Evolutionary conservation across 2,888 invertebrate species (phyloP), one percentile per base, ranked within the genome.

Genomic region (Flexamia atlantica): DNA sequence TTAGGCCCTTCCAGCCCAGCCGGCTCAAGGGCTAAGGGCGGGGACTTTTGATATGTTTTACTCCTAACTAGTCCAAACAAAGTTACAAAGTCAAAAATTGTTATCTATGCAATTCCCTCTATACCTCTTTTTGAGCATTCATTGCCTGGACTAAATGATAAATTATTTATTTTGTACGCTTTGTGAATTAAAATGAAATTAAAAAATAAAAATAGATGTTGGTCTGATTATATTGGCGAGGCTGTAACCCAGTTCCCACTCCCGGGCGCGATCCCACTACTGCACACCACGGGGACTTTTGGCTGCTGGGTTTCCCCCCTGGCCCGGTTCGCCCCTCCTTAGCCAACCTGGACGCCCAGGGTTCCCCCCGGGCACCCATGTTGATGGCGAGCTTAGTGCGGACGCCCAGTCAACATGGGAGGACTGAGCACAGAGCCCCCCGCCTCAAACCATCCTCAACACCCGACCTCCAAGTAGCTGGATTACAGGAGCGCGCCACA

Each of bases 231-330:
- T 95, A 91, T 96, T 93, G 93, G 93, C 92, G 93, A 92, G 96
- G 97, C 97, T 97, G 95, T 92, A 5, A 93, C 93, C 95, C 92
- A 93, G 93, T 95, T 94, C 53, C 53, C 53, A 53, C 53, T 53
- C 53, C 53, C 53, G 53, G 53, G 95, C 96, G 97, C 97, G 95
- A 96, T 97, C 53, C 53, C 53, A 53, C 53, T 68, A 68, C 68
- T 68, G 79, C 96, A 93, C 95, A 94, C 97, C 97, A 96, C 97
- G 97, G 97, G 94, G 96, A 96, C 97, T 98, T 97, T 98, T 97
- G 97, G 97, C 97, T 98, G 98, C 97, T 98, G 96, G 95, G 97
- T 97, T 97, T 95, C 97, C 96, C 96, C 95, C 98, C 98, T 97
- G 97, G 97, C 98, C 98, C 96, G 93, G 98, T 94, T 98, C 97